Conservation (phyloP, 2,113 vertebrate genomes). For the Carassius auratus region DNA sequence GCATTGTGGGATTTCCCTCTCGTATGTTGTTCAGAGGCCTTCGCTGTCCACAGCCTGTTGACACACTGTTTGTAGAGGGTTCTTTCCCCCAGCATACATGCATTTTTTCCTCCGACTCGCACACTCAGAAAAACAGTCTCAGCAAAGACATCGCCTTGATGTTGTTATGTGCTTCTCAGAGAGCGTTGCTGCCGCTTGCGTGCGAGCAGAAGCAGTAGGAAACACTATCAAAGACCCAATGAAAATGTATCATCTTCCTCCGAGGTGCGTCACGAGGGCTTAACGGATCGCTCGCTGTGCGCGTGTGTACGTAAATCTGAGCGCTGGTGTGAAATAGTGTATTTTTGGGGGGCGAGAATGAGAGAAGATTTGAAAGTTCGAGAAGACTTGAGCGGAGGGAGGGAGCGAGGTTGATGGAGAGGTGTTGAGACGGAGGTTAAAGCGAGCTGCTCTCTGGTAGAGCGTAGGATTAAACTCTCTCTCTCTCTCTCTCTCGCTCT, state of each 20-base stretch:
- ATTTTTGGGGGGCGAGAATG: not conserved
- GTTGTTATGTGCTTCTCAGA: not conserved
- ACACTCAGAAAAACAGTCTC: not conserved
- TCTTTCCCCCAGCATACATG: not conserved
- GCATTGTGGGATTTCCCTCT: not conserved
- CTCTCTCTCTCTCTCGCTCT: not conserved
- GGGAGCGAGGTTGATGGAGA: slow-evolving; percentile 14
- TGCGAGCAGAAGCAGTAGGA: not conserved
- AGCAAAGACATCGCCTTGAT: slow-evolving; percentile 9
- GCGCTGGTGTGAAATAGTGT: not conserved
- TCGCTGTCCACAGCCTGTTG: slow-evolving; percentile 22
- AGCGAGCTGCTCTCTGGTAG: slow-evolving; percentile 25
- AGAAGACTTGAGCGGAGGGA: not conserved
- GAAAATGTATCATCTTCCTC: slow-evolving; percentile 46
- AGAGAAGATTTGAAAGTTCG: slow-evolving; percentile 2
- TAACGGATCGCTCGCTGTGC: not conserved
- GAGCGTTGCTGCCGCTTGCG: not conserved
- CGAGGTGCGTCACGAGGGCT: slow-evolving; percentile 33
- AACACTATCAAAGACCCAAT: slow-evolving; percentile 23
- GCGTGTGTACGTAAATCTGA: not conserved
- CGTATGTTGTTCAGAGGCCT: not conserved
- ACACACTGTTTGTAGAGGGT: not conserved
- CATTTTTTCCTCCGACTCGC: not conserved
- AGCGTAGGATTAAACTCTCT: slow-evolving; percentile 1
- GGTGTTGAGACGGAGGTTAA: slow-evolving; percentile 44